These are phyloP conservation scores for Uromys caudimaculatus DNA, from an alignment of 2,797 vertebrate genomes.

Conservation along the genomic window DNA sequence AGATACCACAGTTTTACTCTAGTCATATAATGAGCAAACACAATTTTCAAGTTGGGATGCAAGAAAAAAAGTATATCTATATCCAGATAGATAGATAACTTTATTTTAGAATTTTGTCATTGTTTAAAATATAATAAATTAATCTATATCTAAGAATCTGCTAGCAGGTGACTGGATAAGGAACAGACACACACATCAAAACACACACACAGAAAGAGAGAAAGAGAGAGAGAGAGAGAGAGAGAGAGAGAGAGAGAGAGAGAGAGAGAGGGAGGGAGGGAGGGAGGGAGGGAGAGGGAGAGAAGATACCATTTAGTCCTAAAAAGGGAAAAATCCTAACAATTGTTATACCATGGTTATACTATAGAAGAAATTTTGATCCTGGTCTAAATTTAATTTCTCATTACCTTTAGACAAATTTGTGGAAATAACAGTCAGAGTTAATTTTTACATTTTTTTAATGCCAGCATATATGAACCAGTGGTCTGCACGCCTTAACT, in stretches of 20 bases:
- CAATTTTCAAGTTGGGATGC: neutral
- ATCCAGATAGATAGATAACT: neutral
- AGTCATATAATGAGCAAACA: conserved; percentile 2
- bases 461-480: neutral
- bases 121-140: conserved; percentile 57
- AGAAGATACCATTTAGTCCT: neutral
- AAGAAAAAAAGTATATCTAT: conserved; percentile 21
- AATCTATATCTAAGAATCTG: neutral
- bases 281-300: neutral
- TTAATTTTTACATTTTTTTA: neutral
- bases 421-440: neutral
- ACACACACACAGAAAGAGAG: neutral
- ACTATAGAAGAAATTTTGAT: neutral
- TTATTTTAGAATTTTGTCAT: neutral
- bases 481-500: neutral
- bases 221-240: neutral
- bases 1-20: neutral
- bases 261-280: neutral
- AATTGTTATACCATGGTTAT: neutral
- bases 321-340: neutral
- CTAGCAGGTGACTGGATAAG: neutral
- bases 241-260: neutral
- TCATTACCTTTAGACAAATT: neutral
- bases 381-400: conserved; percentile 40
- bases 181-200: neutral